Evolutionary conservation across 2,888 invertebrate species (phyloP).

Genomic region (Prenolepis imparis): DNA sequence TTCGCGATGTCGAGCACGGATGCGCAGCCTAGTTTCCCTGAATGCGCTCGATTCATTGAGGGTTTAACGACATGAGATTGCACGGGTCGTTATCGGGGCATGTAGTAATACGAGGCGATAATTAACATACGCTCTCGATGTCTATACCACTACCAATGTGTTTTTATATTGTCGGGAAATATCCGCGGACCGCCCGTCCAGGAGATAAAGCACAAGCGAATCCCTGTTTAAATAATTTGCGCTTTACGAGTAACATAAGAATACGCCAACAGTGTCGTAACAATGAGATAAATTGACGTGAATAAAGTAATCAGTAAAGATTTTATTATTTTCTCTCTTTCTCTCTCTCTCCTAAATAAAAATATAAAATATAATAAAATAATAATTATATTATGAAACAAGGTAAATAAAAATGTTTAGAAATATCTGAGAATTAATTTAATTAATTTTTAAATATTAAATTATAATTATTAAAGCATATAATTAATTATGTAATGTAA

Average conservation of each 20-base stretch:
- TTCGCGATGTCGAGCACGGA: constrained; percentile 41
- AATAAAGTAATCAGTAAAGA: constrained; percentile 2
- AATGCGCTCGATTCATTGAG: constrained; percentile 69
- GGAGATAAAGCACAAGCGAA: constrained; percentile 53
- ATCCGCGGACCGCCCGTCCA: constrained; percentile 11
- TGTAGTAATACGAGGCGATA: constrained; percentile 52
- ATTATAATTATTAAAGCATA: not conserved
- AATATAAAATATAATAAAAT: not conserved
- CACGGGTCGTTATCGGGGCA: constrained; percentile 47
- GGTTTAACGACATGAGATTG: constrained; percentile 53
- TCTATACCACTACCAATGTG: constrained; percentile 13
- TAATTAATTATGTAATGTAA: no score
- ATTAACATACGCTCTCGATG: constrained; percentile 51
- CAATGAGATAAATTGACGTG: constrained; percentile 47
- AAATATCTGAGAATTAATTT: not conserved
- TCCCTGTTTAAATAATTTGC: constrained; percentile 34
- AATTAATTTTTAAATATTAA: not conserved
- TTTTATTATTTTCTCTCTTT: not conserved
- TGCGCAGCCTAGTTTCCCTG: constrained; percentile 49
- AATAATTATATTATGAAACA: not conserved
- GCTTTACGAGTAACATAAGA: constrained; percentile 39
- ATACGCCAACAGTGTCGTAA: constrained; percentile 34
- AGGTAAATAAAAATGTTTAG: not conserved
- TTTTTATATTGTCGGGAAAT: constrained; percentile 36
- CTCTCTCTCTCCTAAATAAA: not conserved